Conservation (phyloP, 2,113 vertebrate genomes). For the Proterorhinus semilunaris region DNA sequence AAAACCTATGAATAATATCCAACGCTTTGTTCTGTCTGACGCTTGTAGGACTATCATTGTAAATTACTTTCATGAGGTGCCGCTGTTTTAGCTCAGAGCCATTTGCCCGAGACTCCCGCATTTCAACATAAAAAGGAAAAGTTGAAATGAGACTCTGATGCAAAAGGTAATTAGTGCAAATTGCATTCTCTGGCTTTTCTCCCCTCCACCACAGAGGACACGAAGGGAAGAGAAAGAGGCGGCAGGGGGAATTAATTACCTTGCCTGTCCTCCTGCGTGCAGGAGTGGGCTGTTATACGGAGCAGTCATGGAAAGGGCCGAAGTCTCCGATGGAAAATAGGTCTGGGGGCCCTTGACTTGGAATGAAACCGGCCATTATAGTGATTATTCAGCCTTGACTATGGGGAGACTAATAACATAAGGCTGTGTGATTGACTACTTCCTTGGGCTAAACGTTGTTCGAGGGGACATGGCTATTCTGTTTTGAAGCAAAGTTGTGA, state of each 20-base stretch:
- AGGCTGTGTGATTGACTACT: conserved; percentile 41
- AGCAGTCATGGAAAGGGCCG: conserved; percentile 66
- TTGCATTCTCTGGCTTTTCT: conserved; percentile 65
- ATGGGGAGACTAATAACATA: conserved; percentile 39
- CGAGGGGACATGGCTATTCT: background rate
- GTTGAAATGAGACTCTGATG: conserved; percentile 69
- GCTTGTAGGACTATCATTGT: conserved; percentile 31
- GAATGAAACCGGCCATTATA: conserved; percentile 42
- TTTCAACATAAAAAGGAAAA: conserved; percentile 64
- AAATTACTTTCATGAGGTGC: conserved; percentile 32
- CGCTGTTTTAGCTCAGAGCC: conserved; percentile 39
- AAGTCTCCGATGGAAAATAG: conserved; percentile 53
- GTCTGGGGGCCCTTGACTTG: conserved; percentile 28
- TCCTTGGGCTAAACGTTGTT: conserved; percentile 30
- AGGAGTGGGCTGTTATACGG: conserved; percentile 57
- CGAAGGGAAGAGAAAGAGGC: conserved; percentile 60
- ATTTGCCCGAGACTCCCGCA: conserved; percentile 17
- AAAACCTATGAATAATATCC: background rate
- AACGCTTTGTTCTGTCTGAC: conserved; percentile 4
- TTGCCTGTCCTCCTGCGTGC: conserved; percentile 61
- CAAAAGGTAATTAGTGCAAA: conserved; percentile 75
- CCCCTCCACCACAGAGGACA: conserved; percentile 50
- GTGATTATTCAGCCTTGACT: conserved; percentile 44
- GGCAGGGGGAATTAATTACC: conserved; percentile 72
- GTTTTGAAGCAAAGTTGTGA: background rate